A percentile compares a stretch with the other conserved stretches of the same genome.
phyloP scores from a whole-genome alignment of 2,113 vertebrate species.

The Carettochelys insculpta region DNA sequence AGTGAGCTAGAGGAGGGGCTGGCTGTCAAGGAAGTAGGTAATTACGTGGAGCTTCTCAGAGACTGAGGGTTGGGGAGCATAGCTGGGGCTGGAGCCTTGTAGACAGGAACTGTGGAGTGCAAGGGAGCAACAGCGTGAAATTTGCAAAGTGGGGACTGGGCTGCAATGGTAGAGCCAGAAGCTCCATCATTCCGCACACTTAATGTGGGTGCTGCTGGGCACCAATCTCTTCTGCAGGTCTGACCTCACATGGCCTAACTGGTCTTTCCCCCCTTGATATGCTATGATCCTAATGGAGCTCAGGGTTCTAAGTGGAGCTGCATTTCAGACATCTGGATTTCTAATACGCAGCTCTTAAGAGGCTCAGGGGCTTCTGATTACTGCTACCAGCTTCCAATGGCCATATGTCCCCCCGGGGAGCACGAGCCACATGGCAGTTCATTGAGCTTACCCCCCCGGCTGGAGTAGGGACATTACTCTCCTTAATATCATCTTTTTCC shows the following conservation, averaged over 20 bases:
- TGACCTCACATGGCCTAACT: too few species aligned
- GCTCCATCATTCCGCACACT: background rate
- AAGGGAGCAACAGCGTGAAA: background rate
- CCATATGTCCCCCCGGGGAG: background rate
- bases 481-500: background rate
- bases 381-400: background rate
- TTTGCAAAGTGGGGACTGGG: background rate
- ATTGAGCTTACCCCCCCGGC: background rate
- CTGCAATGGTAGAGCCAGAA: background rate
- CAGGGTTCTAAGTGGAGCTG: too few species aligned
- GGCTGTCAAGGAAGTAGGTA: background rate
- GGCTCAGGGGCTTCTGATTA: too few species aligned
- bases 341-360: too few species aligned
- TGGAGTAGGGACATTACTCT: background rate
- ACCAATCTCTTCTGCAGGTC: background rate
- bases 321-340: too few species aligned
- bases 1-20: background rate
- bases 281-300: too few species aligned
- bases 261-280: too few species aligned
- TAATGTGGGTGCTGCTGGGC: background rate
- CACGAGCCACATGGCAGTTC: accelerated
- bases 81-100: too few species aligned
- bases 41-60: too few species aligned
- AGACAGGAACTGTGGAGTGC: background rate
- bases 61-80: background rate